Percentiles rank a stretch among this genome's conserved stretches.
Conservation (phyloP, 2,888 invertebrate genomes). For the Tuberolachnus salignus region DNA sequence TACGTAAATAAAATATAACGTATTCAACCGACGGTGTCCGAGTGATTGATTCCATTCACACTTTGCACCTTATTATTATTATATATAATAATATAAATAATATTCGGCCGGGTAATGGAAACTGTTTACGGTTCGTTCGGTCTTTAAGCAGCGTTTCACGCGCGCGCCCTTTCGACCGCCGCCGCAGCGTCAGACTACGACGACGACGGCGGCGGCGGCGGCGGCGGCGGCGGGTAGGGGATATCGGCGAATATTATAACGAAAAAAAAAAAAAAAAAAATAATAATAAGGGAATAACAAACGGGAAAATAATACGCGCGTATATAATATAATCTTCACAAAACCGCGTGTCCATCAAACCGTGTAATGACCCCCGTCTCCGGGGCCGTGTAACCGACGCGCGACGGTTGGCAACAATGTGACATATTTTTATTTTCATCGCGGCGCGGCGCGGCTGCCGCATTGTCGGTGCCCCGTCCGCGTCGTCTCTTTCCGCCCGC, state of each 20-base stretch:
- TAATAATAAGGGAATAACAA: neutral
- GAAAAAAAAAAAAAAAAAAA: no score
- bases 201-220: neutral
- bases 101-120: constrained; percentile 20
- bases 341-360: constrained; percentile 43
- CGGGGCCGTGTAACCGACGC: neutral
- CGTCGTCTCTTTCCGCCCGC: constrained; percentile 8
- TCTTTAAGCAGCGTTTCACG: constrained; percentile 48
- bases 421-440: constrained; percentile 23
- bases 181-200: neutral
- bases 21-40: constrained; percentile 35
- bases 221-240: neutral
- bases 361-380: constrained; percentile 46
- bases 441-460: neutral
- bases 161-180: constrained; percentile 21
- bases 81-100: no score
- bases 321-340: constrained; percentile 10
- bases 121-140: constrained; percentile 52
- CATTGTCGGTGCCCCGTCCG: neutral
- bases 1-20: neutral
- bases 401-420: constrained; percentile 26
- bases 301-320: constrained; percentile 30
- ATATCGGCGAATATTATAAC: no score
- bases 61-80: neutral
- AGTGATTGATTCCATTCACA: constrained; percentile 52